Base-by-base conservation (phyloP, 2,113 vertebrate genomes). In the Micronisus gabar region DNA sequence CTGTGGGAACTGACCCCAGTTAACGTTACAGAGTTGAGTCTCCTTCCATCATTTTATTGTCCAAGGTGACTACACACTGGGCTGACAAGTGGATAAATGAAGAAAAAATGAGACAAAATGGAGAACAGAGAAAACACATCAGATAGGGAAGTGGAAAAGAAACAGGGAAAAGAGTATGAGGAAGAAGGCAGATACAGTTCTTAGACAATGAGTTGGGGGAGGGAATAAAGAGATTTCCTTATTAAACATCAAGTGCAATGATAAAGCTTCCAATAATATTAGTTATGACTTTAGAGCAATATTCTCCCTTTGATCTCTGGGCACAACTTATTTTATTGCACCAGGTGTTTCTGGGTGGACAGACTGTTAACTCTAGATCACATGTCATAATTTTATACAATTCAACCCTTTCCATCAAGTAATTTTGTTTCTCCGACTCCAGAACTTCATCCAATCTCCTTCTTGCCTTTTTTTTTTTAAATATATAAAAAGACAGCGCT, bases 81-180 rank as follows among this genome's bases (percentile, higher is more conserved):
- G 65, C 47, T 76, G 81, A 52, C 25, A 66, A 76, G 32, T 30
- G 68, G 38, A 76, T 63, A 53, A 53, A 30, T 53, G 27, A 53
- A 53, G 15, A 11, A 53, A 53, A 53, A 53, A 53, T 53, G 52
- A 53, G 27, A 53, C 15, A 55, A 97, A 93, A 92, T 56, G 30
- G 75, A 81, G 90, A 94, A 92, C 32, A 78, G 67, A 86, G 62
- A 66, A 91, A 93, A 72, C 16, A 36, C 56, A 67, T 1, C 27
- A 91, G 71, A 92, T 3, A 48, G 73, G 27, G 91, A 97, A 95
- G 95, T 92, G 65, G 68, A 52, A 92, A 94, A 92, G 56, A 81
- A 96, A 78, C 36, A 20, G 63, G 79, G 86, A 52, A 88, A 93
- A 90, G 36, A 81, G 23, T 18, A 73, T 62, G 74, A 84, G 52